Percentiles rank a stretch among this genome's conserved stretches.
Evolutionary conservation across 2,113 vertebrate species (phyloP).

Genomic region (Hippocampus guttulatus): DNA sequence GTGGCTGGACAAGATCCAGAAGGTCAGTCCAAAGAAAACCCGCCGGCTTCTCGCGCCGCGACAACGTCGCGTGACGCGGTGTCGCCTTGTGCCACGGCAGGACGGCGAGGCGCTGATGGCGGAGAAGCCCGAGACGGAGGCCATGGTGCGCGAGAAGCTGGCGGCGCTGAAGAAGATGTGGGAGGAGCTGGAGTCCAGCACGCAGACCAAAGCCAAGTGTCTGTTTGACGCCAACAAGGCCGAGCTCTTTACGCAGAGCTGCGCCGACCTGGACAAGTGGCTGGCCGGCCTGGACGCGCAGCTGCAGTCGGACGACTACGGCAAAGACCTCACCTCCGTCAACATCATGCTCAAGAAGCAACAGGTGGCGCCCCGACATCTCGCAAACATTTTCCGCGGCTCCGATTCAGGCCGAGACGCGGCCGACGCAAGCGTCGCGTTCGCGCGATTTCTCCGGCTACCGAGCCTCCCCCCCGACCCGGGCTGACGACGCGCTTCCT

Average conservation of each 20-base stretch:
- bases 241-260: slow-evolving; percentile 97
- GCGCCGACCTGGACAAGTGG: slow-evolving; percentile 96
- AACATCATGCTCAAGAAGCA: slow-evolving; percentile 98
- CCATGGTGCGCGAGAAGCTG: slow-evolving; percentile 89
- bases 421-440: not conserved
- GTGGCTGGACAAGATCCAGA: slow-evolving; percentile 97
- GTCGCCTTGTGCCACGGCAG: slow-evolving; percentile 53
- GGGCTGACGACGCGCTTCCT: too few species aligned
- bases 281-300: slow-evolving; percentile 84
- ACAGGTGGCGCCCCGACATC: slow-evolving; percentile 71
- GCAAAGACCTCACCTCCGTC: slow-evolving; percentile 96
- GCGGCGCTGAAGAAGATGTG: slow-evolving; percentile 86
- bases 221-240: slow-evolving; percentile 98
- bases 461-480: too few species aligned
- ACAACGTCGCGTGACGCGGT: too few species aligned
- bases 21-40: slow-evolving; percentile 65
- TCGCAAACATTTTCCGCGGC: too few species aligned
- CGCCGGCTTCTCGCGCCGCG: too few species aligned
- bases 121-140: slow-evolving; percentile 93
- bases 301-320: slow-evolving; percentile 93
- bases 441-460: too few species aligned
- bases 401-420: too few species aligned
- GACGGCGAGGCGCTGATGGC: slow-evolving; percentile 88
- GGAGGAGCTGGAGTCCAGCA: slow-evolving; percentile 91
- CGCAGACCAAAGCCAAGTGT: slow-evolving; percentile 95